Conservation (phyloP, 2,113 vertebrate genomes). For the Bostrychus sinensis region DNA sequence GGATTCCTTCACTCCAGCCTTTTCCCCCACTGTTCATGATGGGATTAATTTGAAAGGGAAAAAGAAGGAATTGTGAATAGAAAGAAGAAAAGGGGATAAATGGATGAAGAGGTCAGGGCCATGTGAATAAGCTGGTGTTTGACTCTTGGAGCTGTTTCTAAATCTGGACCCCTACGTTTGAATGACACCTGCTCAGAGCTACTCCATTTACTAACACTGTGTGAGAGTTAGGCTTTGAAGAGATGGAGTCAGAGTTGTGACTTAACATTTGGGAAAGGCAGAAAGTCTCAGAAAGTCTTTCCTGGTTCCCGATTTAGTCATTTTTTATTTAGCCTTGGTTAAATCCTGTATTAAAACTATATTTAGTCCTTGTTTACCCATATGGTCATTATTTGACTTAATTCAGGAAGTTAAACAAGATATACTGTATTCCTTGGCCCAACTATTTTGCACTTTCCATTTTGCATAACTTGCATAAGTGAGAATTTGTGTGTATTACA, state of each 20-base stretch:
- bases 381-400: too few relatives aligned
- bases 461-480: too few relatives aligned
- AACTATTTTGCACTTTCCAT: too few relatives aligned
- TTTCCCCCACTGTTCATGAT: slow-evolving; percentile 53
- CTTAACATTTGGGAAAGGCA: background rate
- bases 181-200: slow-evolving; percentile 72
- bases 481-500: too few relatives aligned
- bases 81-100: slow-evolving; percentile 39
- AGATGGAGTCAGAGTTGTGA: slow-evolving; percentile 56
- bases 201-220: slow-evolving; percentile 75
- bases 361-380: too few relatives aligned
- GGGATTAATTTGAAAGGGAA: slow-evolving; percentile 68
- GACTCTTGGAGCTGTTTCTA: slow-evolving; percentile 55
- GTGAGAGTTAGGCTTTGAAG: slow-evolving; percentile 86
- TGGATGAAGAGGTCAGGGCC: slow-evolving; percentile 53
- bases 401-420: too few relatives aligned
- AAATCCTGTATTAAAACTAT: too few relatives aligned
- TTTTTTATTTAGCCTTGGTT: too few relatives aligned
- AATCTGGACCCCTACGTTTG: slow-evolving; percentile 34
- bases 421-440: too few relatives aligned
- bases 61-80: slow-evolving; percentile 28
- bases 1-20: slow-evolving; percentile 60
- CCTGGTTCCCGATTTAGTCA: too few relatives aligned
- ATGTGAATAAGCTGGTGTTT: slow-evolving; percentile 51
- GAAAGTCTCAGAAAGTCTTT: too few relatives aligned